Conservation (phyloP, 2,888 invertebrate species). For the Mythimna vitellina region DNA sequence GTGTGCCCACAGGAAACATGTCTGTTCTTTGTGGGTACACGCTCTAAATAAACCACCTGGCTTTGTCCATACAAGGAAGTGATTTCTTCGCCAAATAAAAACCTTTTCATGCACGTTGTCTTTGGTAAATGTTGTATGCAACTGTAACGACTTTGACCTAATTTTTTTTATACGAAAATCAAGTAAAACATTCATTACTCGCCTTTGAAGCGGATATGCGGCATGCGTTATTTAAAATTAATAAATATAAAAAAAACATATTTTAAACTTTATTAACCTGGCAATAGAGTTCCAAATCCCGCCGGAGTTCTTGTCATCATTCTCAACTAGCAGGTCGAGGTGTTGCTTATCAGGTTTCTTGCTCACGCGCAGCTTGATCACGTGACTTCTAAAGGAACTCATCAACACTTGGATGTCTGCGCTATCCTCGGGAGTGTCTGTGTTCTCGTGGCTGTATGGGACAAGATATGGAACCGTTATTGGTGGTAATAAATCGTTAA, state of each 20-base stretch:
- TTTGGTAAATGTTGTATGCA: background rate
- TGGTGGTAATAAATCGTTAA: too few species aligned
- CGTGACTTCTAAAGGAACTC: constrained; percentile 96
- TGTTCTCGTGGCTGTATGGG: constrained; percentile 92
- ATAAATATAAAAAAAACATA: background rate
- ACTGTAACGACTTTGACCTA: background rate
- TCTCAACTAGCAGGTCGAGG: constrained; percentile 96
- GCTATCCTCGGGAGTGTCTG: constrained; percentile 93
- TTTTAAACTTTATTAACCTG: constrained; percentile 89
- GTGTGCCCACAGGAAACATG: too few species aligned
- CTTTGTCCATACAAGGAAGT: background rate
- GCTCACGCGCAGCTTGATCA: constrained; percentile 96
- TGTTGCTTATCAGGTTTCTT: constrained; percentile 97
- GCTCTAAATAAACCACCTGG: background rate
- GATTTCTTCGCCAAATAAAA: background rate
- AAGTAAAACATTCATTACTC: background rate
- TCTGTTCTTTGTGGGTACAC: too few species aligned
- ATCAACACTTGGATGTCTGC: constrained; percentile 95
- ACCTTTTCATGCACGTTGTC: background rate
- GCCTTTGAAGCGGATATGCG: background rate
- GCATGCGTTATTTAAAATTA: background rate
- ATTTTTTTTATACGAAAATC: too few species aligned
- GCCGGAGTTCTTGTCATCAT: constrained; percentile 91
- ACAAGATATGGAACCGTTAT: background rate
- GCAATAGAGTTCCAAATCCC: constrained; percentile 99